These are phyloP conservation scores for Spicauda simplicius DNA, from an alignment of 2,888 invertebrate species.

Conservation along the genomic window DNA sequence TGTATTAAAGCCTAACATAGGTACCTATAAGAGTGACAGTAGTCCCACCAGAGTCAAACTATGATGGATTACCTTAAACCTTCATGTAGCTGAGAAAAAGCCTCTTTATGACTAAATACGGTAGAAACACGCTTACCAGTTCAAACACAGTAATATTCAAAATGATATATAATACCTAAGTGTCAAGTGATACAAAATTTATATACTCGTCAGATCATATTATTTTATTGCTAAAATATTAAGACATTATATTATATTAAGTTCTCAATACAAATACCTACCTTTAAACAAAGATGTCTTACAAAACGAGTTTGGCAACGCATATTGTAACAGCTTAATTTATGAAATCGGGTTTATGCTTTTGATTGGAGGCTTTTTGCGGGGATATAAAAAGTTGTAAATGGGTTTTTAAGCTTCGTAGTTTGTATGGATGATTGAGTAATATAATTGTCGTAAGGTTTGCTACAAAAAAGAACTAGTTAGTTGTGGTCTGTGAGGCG, in stretches of 20 bases:
- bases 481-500: neutral
- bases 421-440: slow-evolving; percentile 9
- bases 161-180: neutral
- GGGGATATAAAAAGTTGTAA: slow-evolving; percentile 4
- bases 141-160: neutral
- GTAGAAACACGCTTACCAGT: too few relatives aligned
- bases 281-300: slow-evolving; percentile 4
- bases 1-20: too few relatives aligned
- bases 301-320: slow-evolving; percentile 7
- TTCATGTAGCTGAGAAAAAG: too few relatives aligned
- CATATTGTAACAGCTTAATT: slow-evolving; percentile 11
- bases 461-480: neutral
- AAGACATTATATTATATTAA: neutral
- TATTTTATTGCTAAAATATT: neutral
- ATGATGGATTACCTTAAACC: too few relatives aligned
- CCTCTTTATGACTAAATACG: too few relatives aligned
- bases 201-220: neutral
- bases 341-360: slow-evolving; percentile 1
- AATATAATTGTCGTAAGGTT: neutral
- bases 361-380: neutral
- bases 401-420: slow-evolving; percentile 1
- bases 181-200: neutral
- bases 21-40: too few relatives aligned
- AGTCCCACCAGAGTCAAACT: too few relatives aligned
- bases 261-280: neutral